These are phyloP conservation scores for Dromiciops gliroides DNA, from an alignment of 2,113 vertebrate species.

Conservation along the genomic window DNA sequence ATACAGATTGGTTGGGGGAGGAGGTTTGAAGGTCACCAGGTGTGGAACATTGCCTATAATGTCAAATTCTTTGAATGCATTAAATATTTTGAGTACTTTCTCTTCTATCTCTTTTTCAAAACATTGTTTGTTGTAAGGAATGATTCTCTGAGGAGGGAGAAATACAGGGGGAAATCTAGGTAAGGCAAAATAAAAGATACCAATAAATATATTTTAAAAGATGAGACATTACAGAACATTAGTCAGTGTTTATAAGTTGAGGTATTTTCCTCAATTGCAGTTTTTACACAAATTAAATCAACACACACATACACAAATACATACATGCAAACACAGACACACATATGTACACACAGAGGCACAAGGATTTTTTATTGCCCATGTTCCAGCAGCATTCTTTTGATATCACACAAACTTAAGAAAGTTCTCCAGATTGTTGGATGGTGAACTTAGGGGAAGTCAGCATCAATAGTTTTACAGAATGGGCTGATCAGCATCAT, in stretches of 20 bases:
- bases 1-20: background rate
- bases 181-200: background rate
- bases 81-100: too few relatives aligned
- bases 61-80: too few relatives aligned
- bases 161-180: background rate
- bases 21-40: background rate
- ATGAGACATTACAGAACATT: background rate
- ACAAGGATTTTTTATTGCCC: too few relatives aligned
- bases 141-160: background rate
- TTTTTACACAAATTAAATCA: background rate
- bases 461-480: background rate
- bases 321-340: too few relatives aligned
- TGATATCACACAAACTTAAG: background rate
- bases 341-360: rapidly evolving
- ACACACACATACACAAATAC: background rate
- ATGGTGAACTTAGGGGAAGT: background rate
- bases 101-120: background rate
- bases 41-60: background rate
- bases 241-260: background rate
- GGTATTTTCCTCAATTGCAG: background rate
- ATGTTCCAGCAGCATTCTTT: background rate
- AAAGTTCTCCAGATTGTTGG: background rate
- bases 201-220: background rate
- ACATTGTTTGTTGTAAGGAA: background rate
- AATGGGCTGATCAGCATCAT: background rate